phyloP scores from a whole-genome alignment of 2,113 vertebrate genomes.

The Laticauda colubrina region DNA sequence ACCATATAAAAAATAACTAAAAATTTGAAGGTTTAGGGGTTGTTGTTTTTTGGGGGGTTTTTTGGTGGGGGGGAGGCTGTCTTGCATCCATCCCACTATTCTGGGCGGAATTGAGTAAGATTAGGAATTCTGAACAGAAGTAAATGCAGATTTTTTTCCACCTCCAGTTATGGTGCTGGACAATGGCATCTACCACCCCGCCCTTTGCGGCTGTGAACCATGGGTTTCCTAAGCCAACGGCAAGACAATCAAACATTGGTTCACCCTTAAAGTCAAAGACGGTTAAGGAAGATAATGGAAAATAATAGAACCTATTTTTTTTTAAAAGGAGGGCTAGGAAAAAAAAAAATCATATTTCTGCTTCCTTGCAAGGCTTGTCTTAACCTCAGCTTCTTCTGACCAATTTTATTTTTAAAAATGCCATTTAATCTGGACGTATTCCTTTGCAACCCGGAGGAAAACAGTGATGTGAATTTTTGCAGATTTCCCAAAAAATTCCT shows the following conservation, averaged over 20 bases:
- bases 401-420: not conserved
- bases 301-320: not conserved
- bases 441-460: not conserved
- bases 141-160: not conserved
- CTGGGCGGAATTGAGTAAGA: not conserved
- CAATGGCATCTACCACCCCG: not conserved
- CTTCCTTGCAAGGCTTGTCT: not conserved
- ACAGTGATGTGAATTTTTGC: not conserved
- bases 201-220: not conserved
- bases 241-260: not conserved
- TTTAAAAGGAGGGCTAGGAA: not conserved
- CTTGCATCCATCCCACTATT: not conserved
- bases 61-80: rapidly evolving
- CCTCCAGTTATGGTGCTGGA: not conserved
- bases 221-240: not conserved
- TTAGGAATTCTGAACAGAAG: not conserved
- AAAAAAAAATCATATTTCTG: not conserved
- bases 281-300: not conserved
- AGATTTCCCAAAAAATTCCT: not conserved
- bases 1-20: not conserved
- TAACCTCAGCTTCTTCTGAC: not conserved
- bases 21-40: not conserved
- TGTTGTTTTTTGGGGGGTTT: not conserved
- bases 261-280: not conserved
- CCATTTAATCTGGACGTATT: not conserved